Evolutionary conservation across 2,113 vertebrate species (phyloP), one percentile per base, ranked within the genome.

Genomic region (Erinaceus europaeus): DNA sequence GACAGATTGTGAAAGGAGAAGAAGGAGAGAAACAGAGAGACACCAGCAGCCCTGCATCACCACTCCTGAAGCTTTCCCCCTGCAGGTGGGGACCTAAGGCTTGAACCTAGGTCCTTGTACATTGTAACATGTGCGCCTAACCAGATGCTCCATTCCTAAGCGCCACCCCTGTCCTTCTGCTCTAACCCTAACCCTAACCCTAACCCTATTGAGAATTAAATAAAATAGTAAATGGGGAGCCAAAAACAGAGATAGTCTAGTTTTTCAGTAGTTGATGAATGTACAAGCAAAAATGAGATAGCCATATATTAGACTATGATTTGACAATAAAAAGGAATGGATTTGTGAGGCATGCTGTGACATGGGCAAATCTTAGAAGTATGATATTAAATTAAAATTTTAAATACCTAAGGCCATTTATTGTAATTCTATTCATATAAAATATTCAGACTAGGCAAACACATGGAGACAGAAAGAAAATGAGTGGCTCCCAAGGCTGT

Each of bases 341-440:
- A 23, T 32, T 11, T 21, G 23, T 36, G 36, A 46, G 6, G 1
- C 0, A 0, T n/a, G 29, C 29, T 23, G 2, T 14, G 29, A 15
- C 13, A 1, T 1, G 20, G 18, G 7, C 5, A 4, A 14, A 25
- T 40, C 57, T 23, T 46, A 62, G 4, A 59, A 57, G 34, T 42
- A 7, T 36, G 2, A 13, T 2, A 23, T 52, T 68, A 5, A 72
- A 25, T 34, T 38, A 38, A 55, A 61, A 65, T 65, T 11, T n/a
- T 72, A 67, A 52, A 32, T 34, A 27, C 36, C 14, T 32, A 62
- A 53, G 44, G 10, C 40, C 38, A 23, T 1, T 0, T n/a, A 6
- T 27, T 9, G 25, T 52, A 62, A 65, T 9, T 50, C 62, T 20
- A 2, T 75, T 79, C 27, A 32, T 25, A 17, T 1, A 25, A 76